Evolutionary conservation across 2,113 vertebrate species (phyloP).

Genomic region (Cairina moschata): DNA sequence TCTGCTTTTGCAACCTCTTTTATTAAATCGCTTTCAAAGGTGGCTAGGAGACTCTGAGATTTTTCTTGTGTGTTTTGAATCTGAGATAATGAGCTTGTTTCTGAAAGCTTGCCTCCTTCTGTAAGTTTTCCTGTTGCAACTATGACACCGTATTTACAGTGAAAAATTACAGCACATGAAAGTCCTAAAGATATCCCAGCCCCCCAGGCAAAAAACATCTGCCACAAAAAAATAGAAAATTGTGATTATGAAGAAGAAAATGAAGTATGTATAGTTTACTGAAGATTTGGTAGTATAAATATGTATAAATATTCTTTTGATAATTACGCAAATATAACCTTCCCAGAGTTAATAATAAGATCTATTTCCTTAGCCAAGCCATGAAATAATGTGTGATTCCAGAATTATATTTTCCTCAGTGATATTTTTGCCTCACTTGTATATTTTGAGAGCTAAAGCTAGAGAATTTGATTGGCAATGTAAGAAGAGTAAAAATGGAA

Average conservation of each 20-base stretch:
- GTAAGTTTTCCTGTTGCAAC: background rate
- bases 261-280: background rate
- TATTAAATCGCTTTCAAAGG: conserved; percentile 4
- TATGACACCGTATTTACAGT: background rate
- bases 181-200: background rate
- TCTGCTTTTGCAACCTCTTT: conserved; percentile 46
- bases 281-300: background rate
- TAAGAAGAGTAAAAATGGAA: background rate
- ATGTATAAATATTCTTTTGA: background rate
- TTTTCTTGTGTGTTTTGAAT: background rate
- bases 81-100: background rate
- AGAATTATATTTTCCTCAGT: background rate
- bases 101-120: background rate
- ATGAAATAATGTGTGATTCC: background rate
- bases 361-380: background rate
- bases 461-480: background rate
- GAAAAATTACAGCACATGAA: background rate
- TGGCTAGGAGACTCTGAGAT: background rate
- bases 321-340: background rate
- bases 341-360: background rate
- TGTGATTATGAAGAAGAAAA: conserved; percentile 17
- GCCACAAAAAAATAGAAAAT: background rate
- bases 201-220: background rate
- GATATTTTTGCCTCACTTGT: background rate
- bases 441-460: background rate